Percentiles rank a stretch among this genome's conserved stretches.
These are phyloP conservation scores for Beris morrisii DNA, from an alignment of 2,888 invertebrate genomes.

Conservation along the genomic window DNA sequence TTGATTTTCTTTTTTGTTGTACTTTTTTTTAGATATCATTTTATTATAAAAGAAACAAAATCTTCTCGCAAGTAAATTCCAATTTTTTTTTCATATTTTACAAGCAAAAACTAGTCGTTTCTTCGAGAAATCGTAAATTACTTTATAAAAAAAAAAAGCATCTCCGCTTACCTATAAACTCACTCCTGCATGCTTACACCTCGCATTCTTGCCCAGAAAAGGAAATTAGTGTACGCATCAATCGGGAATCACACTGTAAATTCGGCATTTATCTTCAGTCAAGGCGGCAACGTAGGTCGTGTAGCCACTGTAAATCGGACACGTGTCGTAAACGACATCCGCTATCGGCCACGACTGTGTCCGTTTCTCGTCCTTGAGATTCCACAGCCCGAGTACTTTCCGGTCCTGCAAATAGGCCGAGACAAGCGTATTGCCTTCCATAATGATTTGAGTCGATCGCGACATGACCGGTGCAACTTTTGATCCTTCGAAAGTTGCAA, in stretches of 20 bases:
- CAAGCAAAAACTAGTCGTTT: too few species aligned
- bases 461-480: constrained; percentile 68
- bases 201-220: too few species aligned
- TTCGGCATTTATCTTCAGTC: constrained; percentile 66
- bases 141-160: too few species aligned
- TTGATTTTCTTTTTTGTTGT: too few species aligned
- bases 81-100: too few species aligned
- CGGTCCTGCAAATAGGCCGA: constrained; percentile 76
- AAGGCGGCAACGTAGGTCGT: constrained; percentile 64
- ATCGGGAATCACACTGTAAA: constrained; percentile 60
- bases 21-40: too few species aligned
- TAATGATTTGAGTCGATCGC: constrained; percentile 49
- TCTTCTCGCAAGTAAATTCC: too few species aligned
- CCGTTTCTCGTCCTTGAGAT: constrained; percentile 60
- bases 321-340: constrained; percentile 70
- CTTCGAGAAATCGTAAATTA: too few species aligned
- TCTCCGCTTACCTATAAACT: too few species aligned
- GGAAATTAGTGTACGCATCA: background rate
- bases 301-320: constrained; percentile 61
- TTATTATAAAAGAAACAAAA: too few species aligned
- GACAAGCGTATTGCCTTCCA: constrained; percentile 64
- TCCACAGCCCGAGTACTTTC: constrained; percentile 68
- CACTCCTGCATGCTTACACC: too few species aligned
- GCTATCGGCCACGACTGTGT: constrained; percentile 63
- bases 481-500: constrained; percentile 69